Evolutionary conservation across 2,113 vertebrate species (phyloP).

Genomic region (Toxotes jaculatrix): DNA sequence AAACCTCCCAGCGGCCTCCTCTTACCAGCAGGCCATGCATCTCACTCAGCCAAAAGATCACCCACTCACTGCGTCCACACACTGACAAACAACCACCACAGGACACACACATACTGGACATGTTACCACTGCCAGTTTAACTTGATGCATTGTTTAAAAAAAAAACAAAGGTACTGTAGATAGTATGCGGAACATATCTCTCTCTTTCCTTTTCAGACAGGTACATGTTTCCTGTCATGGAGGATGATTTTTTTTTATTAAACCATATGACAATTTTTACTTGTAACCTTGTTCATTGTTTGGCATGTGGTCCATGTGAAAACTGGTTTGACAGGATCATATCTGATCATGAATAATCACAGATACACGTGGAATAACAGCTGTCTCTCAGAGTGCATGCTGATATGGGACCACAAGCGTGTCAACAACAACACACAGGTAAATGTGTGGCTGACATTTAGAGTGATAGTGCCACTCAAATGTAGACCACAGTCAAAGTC

Average conservation of each 20-base stretch:
- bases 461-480: not conserved
- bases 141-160: not conserved
- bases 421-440: slow-evolving; percentile 10
- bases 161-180: not conserved
- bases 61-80: slow-evolving; percentile 14
- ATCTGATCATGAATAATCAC: not conserved
- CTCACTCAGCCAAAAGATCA: slow-evolving; percentile 20
- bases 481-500: slow-evolving; percentile 2
- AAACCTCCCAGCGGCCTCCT: slow-evolving; percentile 35
- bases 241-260: slow-evolving; percentile 16
- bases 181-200: not conserved
- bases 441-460: not conserved
- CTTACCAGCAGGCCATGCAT: slow-evolving; percentile 27
- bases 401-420: not conserved
- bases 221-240: slow-evolving; percentile 26
- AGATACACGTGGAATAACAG: slow-evolving; percentile 1
- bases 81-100: not conserved
- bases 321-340: not conserved
- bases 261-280: too few relatives aligned
- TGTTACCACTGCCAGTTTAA: not conserved
- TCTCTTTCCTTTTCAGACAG: slow-evolving; percentile 1
- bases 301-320: not conserved
- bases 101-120: not conserved
- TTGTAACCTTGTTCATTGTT: not conserved
- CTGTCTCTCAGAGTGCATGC: slow-evolving; percentile 16